Evolutionary conservation across 2,888 invertebrate genomes (phyloP).

Genomic region (Philhelius pedissequus): DNA sequence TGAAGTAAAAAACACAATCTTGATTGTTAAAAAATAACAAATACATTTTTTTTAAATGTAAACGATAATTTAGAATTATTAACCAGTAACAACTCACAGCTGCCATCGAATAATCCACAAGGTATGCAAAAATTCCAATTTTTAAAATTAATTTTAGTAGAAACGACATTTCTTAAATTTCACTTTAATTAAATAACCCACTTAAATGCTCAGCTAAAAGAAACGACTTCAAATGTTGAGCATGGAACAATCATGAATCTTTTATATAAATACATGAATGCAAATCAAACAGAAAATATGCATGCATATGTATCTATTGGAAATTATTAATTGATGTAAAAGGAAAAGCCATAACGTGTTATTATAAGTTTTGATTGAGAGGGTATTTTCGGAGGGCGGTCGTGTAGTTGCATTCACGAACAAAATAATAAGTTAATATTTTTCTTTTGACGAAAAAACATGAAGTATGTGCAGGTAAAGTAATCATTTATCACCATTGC

Average conservation of each 20-base stretch:
- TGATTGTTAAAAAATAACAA: no score
- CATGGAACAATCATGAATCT: neutral
- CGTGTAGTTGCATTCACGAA: slow-evolving; percentile 16
- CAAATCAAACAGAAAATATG: neutral
- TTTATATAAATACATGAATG: slow-evolving; percentile 50
- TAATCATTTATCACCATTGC: slow-evolving; percentile 23
- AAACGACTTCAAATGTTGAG: slow-evolving; percentile 25
- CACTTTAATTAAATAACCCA: neutral
- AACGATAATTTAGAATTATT: neutral
- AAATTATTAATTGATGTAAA: neutral
- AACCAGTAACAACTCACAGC: slow-evolving; percentile 38
- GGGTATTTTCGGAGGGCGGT: slow-evolving; percentile 21
- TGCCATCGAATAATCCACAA: slow-evolving; percentile 27
- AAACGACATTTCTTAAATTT: slow-evolving; percentile 19
- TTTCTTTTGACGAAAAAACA: neutral
- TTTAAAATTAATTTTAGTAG: slow-evolving; percentile 16
- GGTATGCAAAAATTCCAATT: neutral
- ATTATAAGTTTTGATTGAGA: slow-evolving; percentile 37
- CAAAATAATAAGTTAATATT: neutral
- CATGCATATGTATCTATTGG: no score
- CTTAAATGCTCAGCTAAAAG: neutral
- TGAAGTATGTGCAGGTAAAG: neutral
- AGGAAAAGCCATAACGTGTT: neutral
- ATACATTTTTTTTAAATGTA: no score
- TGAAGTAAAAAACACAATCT: no score